phyloP scores from a whole-genome alignment of 64 coral and sea anemone species.

The Stichodactyla mertensii region DNA sequence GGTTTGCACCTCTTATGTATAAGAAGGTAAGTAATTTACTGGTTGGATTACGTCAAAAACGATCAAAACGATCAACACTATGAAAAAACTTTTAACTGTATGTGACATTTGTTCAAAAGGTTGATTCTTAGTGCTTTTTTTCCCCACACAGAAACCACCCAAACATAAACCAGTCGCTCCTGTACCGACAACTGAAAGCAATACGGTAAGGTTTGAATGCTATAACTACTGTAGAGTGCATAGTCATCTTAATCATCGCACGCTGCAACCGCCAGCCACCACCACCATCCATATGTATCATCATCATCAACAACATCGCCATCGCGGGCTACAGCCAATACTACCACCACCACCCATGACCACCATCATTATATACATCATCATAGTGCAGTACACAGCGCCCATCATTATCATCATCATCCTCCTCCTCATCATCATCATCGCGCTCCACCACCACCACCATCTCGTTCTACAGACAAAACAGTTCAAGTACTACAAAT shows the following conservation, averaged over 20 bases:
- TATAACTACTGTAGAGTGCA: no score
- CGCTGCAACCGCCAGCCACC: not conserved
- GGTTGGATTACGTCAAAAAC: no score
- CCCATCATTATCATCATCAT: no score
- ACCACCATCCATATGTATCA: not conserved
- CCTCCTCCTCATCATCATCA: no score
- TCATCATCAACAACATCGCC: not conserved
- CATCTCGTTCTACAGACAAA: not conserved
- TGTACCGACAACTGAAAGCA: not conserved
- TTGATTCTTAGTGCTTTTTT: no score
- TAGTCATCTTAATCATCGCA: no score
- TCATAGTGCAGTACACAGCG: no score
- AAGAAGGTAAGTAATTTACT: constrained; percentile 2
- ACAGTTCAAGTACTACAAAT: no score
- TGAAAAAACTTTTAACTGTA: no score
- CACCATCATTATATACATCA: not conserved
- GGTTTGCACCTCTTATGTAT: not conserved
- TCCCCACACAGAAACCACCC: not conserved
- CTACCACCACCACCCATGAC: not conserved
- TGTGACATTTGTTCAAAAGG: no score
- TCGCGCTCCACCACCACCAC: not conserved
- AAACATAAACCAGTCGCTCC: constrained; percentile 5
- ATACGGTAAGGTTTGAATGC: not conserved
- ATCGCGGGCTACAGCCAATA: no score
- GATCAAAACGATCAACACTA: no score